These are phyloP conservation scores for Hylyphantes graminicola DNA, from an alignment of 1,140 invertebrate genomes.

Conservation along the genomic window DNA sequence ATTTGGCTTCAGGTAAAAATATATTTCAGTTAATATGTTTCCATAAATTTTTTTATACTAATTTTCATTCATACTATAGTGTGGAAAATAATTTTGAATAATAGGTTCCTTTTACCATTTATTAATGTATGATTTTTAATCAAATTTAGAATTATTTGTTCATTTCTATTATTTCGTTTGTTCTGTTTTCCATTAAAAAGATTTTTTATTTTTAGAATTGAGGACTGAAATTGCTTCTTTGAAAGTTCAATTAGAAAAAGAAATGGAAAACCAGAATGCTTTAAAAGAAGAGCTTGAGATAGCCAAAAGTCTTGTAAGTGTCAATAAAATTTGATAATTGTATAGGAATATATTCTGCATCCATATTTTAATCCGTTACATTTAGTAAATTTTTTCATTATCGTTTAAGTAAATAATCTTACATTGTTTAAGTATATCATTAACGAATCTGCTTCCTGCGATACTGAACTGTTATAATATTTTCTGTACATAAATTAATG, in stretches of 20 bases:
- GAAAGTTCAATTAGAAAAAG: slow-evolving; percentile 19
- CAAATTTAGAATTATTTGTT: not conserved
- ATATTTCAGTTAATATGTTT: not conserved
- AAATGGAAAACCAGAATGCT: slow-evolving; percentile 42
- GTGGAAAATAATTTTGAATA: not conserved
- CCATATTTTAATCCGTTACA: not conserved
- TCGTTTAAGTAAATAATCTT: not conserved
- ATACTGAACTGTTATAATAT: not conserved
- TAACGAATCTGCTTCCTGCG: not conserved
- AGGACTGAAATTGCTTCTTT: slow-evolving; percentile 40
- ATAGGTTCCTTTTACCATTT: not conserved
- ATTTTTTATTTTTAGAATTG: slow-evolving; percentile 10
- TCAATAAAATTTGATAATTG: not conserved
- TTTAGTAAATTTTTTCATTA: not conserved
- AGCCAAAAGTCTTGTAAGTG: slow-evolving; percentile 27
- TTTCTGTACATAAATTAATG: not conserved
- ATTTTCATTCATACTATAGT: not conserved
- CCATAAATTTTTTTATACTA: not conserved
- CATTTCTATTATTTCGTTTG: not conserved
- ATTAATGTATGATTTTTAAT: not conserved
- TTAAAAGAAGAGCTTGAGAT: slow-evolving; percentile 51
- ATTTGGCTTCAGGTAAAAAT: slow-evolving; percentile 28
- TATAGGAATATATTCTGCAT: not conserved
- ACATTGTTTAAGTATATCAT: not conserved
- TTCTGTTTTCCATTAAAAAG: not conserved